Percentiles rank a stretch among this genome's conserved stretches.
Evolutionary conservation across 2,888 invertebrate species (phyloP).

Genomic region (Villa cingulata): DNA sequence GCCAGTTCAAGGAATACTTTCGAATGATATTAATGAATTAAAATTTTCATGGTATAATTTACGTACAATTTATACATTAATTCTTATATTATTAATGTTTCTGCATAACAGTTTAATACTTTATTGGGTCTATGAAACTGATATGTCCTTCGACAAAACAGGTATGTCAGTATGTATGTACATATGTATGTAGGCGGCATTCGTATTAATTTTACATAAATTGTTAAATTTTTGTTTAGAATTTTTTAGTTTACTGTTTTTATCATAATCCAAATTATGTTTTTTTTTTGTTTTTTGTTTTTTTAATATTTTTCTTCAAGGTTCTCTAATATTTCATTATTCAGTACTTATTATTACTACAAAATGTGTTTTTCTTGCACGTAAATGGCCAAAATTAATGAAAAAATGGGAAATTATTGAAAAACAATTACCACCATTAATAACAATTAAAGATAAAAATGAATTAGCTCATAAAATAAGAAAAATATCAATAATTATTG

Average conservation of each 20-base stretch:
- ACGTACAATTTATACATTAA: conserved; percentile 7
- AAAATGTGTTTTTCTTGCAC: conserved; percentile 33
- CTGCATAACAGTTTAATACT: conserved; percentile 2
- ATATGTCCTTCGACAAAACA: background rate
- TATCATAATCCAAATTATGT: no score
- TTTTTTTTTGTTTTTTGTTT: no score
- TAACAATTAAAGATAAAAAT: background rate
- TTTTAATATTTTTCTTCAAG: background rate
- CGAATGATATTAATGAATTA: conserved; percentile 26
- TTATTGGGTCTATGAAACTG: background rate
- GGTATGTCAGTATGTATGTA: no score
- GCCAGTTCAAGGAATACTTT: conserved; percentile 33
- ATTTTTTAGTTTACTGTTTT: background rate
- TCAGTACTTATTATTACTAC: background rate
- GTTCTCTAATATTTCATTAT: background rate
- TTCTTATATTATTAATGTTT: background rate
- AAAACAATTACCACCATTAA: conserved; percentile 10
- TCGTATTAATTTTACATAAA: no score
- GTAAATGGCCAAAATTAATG: conserved; percentile 40
- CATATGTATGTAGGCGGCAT: no score
- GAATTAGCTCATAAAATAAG: background rate
- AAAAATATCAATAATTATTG: no score
- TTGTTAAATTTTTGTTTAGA: no score
- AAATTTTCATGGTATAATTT: conserved; percentile 15
- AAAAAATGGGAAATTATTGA: conserved; percentile 39